Evolutionary conservation across 2,797 vertebrate species (phyloP), one percentile per base, ranked within the genome.

Genomic region (Prionace glauca): DNA sequence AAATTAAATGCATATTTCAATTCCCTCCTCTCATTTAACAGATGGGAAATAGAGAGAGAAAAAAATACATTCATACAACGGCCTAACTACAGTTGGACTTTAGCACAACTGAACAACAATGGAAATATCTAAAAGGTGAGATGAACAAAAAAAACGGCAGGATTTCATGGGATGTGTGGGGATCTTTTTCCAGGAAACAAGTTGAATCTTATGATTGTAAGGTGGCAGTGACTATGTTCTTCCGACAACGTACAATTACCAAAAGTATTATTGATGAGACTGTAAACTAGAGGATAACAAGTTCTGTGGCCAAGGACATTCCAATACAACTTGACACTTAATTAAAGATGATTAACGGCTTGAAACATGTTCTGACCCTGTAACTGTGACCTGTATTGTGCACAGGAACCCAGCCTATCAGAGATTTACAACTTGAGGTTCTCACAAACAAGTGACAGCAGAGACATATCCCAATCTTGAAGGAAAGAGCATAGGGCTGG

Each of bases 261-360:
- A 60, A 22, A 84, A 45, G 56, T 56, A 87, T 29, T 88, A 88
- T 3, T 14, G 29, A 32, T 60, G 65, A 69, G n/a, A 67, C 4
- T 22, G 69, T 69, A 45, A 50, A 32, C 67, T 11, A 94, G 69
- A 29, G 92, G 41, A 56, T 45, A 50, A 50, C 69, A 94, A 91
- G 32, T 74, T 26, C n/a, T 56, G 60, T 67, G 32, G 41, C 65
- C 92, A 94, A 93, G 65, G 67, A 24, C 67, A 5, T 71, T 93
- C 11, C 92, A 94, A 24, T 41, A 69, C 92, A 94, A 41, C 69
- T 12, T 72, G 92, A 50, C 71, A 95, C 71, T 45, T 95, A 50
- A 95, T 95, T 95, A 95, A 20, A 77, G 41, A 29, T 95, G 50
- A 95, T 95, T 77, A 77, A 74, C 32, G 0, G 93, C 93, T 41